Base-by-base conservation (phyloP, 2,797 vertebrate genomes). In the Acanthornis magna region DNA sequence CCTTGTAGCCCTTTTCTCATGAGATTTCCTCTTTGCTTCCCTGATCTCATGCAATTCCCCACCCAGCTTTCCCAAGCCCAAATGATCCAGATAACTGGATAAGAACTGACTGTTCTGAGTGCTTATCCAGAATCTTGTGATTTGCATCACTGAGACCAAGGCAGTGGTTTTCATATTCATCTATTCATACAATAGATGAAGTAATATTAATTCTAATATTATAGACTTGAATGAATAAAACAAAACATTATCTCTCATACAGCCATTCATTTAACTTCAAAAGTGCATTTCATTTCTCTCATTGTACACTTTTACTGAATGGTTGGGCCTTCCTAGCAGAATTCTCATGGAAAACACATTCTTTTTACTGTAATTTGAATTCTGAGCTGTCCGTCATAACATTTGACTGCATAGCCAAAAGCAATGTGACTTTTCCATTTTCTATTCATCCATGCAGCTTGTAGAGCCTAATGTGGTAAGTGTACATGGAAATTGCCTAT, bases 11-110 rank as follows among this genome's bases (percentile, higher is more conserved):
- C n/a, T 65, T 9, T 62, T 75, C 85, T 91, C 89, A 32, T 48
- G 70, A 63, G 85, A 66, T 91, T 84, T 88, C 58, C 58, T 48
- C 86, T 96, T 88, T 88, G 68, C 43, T 88, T 86, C 70, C 34
- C 61, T 81, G 54, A 72, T 75, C 66, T 89, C 78, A 78, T 65
- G 15, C 62, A 72, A 85, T 81, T 89, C 51, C 36, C 68, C 79
- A 78, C 50, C 34, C 70, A 72, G 12, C 50, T 85, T 91, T 81
- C 83, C 43, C 43, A 43, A 43, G 30, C 16, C 36, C 18, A 57
- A 62, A 54, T 42, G 58, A 68, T 55, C 47, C 57, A 51, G 72
- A 58, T 47, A 93, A 57, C 16, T 61, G 67, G 30, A 40, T 26
- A 72, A 83, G 65, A 89, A 80, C 22, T 47, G 53, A 53, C 27